These are phyloP conservation scores for Microcebus murinus DNA, from an alignment of 2,113 vertebrate species.

Conservation along the genomic window DNA sequence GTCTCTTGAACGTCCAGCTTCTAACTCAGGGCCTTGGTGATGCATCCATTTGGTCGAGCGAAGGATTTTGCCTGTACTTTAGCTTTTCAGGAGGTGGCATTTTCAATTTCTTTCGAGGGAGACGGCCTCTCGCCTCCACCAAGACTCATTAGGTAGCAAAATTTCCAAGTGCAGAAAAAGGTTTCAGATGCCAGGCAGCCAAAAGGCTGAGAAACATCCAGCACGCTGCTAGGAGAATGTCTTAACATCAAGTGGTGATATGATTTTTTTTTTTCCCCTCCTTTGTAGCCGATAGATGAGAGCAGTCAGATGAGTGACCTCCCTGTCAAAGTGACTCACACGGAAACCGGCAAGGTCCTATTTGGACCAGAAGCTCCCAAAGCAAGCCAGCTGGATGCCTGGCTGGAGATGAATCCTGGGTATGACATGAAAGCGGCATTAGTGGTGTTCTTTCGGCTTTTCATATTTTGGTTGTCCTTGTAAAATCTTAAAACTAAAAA, in stretches of 20 bases:
- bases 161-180: background rate
- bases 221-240: background rate
- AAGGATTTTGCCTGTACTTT: background rate
- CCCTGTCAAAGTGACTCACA: constrained; percentile 98
- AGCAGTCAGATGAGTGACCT: constrained; percentile 99
- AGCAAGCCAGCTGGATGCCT: constrained; percentile 98
- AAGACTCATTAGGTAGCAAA: background rate
- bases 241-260: background rate
- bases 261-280: background rate
- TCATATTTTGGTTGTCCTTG: background rate
- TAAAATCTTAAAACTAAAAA: background rate
- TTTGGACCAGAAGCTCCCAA: constrained; percentile 98
- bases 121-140: background rate
- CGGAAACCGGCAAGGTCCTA: constrained; percentile 96
- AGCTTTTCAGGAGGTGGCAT: background rate
- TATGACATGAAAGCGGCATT: constrained; percentile 73
- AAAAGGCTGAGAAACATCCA: background rate
- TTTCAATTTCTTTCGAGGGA: background rate
- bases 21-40: background rate
- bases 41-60: background rate
- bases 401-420: constrained; percentile 99
- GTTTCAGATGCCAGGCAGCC: background rate
- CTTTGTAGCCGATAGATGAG: constrained; percentile 94
- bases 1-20: background rate
- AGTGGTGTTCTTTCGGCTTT: background rate